These are phyloP conservation scores for Piscicola geometra DNA, from an alignment of 2,888 invertebrate species.

Conservation along the genomic window DNA sequence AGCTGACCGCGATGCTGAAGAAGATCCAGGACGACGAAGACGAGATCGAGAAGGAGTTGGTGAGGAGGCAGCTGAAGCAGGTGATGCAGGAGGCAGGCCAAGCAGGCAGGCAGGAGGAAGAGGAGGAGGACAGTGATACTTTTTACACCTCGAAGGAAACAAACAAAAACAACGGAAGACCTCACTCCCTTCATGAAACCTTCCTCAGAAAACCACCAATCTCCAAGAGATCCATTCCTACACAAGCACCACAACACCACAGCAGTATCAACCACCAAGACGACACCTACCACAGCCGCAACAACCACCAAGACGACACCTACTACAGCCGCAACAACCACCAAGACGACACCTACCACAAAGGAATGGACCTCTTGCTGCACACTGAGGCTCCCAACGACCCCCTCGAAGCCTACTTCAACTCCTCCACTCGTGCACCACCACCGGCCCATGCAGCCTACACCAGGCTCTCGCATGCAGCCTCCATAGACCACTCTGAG, in stretches of 20 bases:
- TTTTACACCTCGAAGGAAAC: neutral
- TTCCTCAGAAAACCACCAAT: neutral
- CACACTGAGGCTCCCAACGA: neutral
- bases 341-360: neutral
- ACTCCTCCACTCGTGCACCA: neutral
- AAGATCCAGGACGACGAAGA: slow-evolving; percentile 26
- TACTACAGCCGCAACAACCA: neutral
- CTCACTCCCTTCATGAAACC: neutral
- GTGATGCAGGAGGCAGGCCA: neutral
- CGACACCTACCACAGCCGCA: too few species aligned
- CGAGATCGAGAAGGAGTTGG: neutral
- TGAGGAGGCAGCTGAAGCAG: neutral
- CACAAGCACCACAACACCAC: neutral
- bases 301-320: neutral
- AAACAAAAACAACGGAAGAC: neutral
- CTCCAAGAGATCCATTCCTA: neutral
- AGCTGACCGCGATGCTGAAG: slow-evolving; percentile 22
- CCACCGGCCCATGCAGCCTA: neutral
- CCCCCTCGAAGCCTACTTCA: neutral
- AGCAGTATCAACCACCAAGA: too few species aligned
- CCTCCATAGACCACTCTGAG: too few species aligned
- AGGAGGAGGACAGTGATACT: neutral
- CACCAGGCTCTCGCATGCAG: neutral
- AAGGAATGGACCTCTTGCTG: neutral
- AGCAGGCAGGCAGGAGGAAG: neutral